Evolutionary conservation across 2,113 vertebrate species (phyloP), one percentile per base, ranked within the genome.

Genomic region (Tauraco erythrolophus): DNA sequence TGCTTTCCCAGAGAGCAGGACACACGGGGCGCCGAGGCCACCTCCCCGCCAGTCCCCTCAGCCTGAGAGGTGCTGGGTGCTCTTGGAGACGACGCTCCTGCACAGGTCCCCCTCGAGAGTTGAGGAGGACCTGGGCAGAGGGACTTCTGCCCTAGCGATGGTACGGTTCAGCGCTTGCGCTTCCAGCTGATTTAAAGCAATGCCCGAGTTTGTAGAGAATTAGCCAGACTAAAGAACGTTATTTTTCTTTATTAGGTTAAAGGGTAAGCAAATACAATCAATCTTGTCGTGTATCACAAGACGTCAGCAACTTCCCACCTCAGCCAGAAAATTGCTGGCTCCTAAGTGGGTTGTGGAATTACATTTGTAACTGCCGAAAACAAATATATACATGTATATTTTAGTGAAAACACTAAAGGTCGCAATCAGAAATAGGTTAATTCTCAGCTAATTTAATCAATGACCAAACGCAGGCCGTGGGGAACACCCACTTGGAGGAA

Each of bases 181-280:
- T 86, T 95, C 71, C 94, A 91, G 94, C 80, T 92, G 86, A 89
- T 91, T 81, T 92, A 96, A 94, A 78, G 83, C 68, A 88, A 91
- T 48, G 54, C 70, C 76, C 50, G 53, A 80, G 68, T 92, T 96
- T 91, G 84, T 31, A 37, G 64, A 91, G 95, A 94, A 93, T 96
- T 87, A 95, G 48, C 37, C 80, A 95, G 87, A 64, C 87, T 65
- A 43, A 92, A 81, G 77, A 95, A 96, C 87, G 35, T 94, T 96
- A 91, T 96, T 97, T 95, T 95, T 91, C 96, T 96, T 97, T 97
- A 97, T 96, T 97, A 95, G 96, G 96, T 96, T 95, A 97, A 96
- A 96, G 96, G 95, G 92, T 96, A 97, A 97, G 94, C 95, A 97
- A 97, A 97, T 93, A 96, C 96, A 96, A 97, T 97, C 96, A 96